phyloP scores from a whole-genome alignment of 1,140 invertebrate genomes.

The Anthonomus grandis region DNA sequence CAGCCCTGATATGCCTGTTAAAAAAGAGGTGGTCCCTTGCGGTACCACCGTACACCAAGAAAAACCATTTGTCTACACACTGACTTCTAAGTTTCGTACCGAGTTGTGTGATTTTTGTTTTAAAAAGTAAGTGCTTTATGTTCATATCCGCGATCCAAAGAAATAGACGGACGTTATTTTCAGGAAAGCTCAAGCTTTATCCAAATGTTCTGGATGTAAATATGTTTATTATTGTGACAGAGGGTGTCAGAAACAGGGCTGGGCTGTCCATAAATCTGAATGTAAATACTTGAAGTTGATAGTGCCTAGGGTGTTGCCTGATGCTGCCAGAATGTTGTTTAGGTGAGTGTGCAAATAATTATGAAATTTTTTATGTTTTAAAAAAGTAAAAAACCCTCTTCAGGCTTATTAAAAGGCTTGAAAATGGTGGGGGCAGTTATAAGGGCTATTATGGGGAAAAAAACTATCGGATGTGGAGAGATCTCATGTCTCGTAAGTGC shows the following conservation, averaged over 20 bases:
- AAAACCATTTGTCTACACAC: constrained; percentile 59
- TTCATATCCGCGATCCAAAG: no score
- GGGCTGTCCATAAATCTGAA: constrained; percentile 74
- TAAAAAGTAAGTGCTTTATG: constrained; percentile 51
- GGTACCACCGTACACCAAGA: constrained; percentile 56
- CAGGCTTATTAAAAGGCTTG: constrained; percentile 66
- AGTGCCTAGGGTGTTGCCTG: constrained; percentile 63
- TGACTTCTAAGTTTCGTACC: constrained; percentile 56
- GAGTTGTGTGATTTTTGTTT: constrained; percentile 63
- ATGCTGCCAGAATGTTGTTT: constrained; percentile 69
- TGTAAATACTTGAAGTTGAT: constrained; percentile 68
- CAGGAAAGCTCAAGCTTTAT: constrained; percentile 61
- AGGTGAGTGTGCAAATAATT: not conserved
- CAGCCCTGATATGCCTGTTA: constrained; percentile 19
- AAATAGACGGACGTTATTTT: constrained; percentile 42
- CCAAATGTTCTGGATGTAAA: constrained; percentile 76
- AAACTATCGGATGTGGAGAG: constrained; percentile 71
- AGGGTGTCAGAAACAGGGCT: constrained; percentile 69
- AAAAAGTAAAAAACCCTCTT: not conserved
- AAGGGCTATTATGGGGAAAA: constrained; percentile 64
- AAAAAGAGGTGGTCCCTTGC: constrained; percentile 40
- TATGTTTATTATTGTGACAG: constrained; percentile 76
- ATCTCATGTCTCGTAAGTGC: constrained; percentile 80
- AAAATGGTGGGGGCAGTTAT: constrained; percentile 61
- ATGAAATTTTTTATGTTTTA: not conserved